phyloP scores from a whole-genome alignment of 2,113 vertebrate genomes.

The Oncorhynchus mykiss region DNA sequence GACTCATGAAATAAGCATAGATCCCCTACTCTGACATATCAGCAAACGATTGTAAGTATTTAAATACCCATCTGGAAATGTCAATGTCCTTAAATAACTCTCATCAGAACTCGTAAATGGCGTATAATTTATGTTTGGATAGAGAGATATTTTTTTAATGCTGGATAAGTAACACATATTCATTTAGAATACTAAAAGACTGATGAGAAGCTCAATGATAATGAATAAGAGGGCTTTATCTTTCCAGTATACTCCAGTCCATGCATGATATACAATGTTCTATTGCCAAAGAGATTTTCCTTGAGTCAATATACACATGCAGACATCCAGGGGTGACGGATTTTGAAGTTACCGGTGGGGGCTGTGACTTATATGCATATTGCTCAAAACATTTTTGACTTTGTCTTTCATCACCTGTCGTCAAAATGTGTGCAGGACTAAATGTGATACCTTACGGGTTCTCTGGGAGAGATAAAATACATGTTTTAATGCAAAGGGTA shows the following conservation, averaged over 20 bases:
- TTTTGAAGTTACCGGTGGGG: neutral
- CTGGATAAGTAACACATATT: conserved; percentile 26
- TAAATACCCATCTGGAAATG: conserved; percentile 1
- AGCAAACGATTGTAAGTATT: neutral
- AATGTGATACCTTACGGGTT: neutral
- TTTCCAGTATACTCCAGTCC: neutral
- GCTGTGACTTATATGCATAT: neutral
- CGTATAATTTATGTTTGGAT: conserved; percentile 6
- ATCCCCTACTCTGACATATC: neutral
- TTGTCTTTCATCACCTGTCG: neutral
- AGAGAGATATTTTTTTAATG: neutral
- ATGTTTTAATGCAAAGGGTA: no score
- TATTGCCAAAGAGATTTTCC: conserved; percentile 30
- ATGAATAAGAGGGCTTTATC: conserved; percentile 15
- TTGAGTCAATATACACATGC: conserved; percentile 17
- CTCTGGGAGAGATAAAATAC: neutral
- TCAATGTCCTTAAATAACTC: neutral
- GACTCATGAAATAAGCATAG: neutral
- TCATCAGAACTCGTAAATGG: conserved; percentile 10
- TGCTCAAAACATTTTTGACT: neutral
- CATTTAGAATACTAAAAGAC: conserved; percentile 34
- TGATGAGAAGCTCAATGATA: conserved; percentile 18
- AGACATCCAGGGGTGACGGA: neutral
- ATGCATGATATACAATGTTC: conserved; percentile 8
- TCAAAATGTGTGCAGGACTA: neutral